Evolutionary conservation across 2,113 vertebrate species (phyloP), one percentile per base, ranked within the genome.

Genomic region (Haemorhous mexicanus): DNA sequence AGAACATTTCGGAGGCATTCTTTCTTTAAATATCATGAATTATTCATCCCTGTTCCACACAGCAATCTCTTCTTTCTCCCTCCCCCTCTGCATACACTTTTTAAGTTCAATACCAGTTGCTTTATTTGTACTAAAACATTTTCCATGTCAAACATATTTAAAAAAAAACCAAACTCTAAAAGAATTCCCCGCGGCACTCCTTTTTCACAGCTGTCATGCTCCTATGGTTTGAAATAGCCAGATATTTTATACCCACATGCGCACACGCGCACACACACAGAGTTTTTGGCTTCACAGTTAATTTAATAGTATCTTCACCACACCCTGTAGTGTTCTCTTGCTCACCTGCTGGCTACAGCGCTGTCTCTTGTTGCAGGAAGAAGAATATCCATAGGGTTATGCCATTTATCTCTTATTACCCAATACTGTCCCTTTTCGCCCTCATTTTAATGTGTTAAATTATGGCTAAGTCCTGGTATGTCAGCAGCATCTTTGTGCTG

Each of bases 121-220:
- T 98, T 99, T 99, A 99, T 99, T 99, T 99, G 98, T 98, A 99
- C 98, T 99, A 99, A 99, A 99, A 99, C 98, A 98, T 98, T 99
- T 99, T 98, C 98, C 96, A 97, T 98, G 98, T 99, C 98, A 98
- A 98, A 99, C 97, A 98, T 98, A 98, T 98, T 98, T 93, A 4
- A 1, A 28, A 94, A 93, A 98, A 99, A 98, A 98, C 97, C 97
- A 97, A 98, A 98, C 97, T 98, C 98, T 98, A 95, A 98, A 98
- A 99, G 98, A 98, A 98, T 98, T 98, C 98, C 98, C 98, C 95
- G 96, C 93, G 98, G 99, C 98, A 98, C 98, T 98, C 98, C 98
- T 98, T 99, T 98, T 98, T 99, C 98, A 98, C 98, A 98, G 98
- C 98, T 99, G 99, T 99, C 98, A 99, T 98, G 98, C 98, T 98